Evolutionary conservation across 1,140 invertebrate species (phyloP).

Genomic region (Drosophila asahinai): DNA sequence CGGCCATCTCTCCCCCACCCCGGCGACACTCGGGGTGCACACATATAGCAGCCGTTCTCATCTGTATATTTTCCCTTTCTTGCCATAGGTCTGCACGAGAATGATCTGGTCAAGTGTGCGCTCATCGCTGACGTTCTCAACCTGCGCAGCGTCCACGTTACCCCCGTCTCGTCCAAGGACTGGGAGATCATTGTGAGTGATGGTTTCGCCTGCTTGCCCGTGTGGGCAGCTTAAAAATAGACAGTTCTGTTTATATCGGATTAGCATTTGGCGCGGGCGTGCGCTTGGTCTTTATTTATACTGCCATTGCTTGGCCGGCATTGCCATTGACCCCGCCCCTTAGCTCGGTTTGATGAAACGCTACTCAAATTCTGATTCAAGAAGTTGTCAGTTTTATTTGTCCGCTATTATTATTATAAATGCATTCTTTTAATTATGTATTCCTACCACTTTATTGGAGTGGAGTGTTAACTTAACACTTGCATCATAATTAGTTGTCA

Average conservation of each 20-base stretch:
- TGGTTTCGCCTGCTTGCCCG: conserved; percentile 35
- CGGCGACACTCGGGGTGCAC: conserved; percentile 2
- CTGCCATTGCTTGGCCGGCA: conserved; percentile 61
- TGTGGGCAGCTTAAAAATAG: conserved; percentile 60
- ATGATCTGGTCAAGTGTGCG: conserved; percentile 81
- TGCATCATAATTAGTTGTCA: background rate
- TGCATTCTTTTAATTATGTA: background rate
- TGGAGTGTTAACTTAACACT: background rate
- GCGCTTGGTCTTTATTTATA: conserved; percentile 65
- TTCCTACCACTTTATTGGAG: background rate
- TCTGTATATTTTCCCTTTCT: conserved; percentile 29
- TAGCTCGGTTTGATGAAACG: conserved; percentile 5
- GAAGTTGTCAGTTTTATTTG: background rate
- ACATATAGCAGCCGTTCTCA: background rate
- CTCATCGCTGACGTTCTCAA: conserved; percentile 79
- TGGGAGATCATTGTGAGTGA: conserved; percentile 85
- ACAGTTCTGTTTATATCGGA: conserved; percentile 65
- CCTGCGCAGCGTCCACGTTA: conserved; percentile 78
- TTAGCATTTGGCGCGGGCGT: conserved; percentile 77
- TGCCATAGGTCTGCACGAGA: conserved; percentile 77
- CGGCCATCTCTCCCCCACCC: conserved; percentile 16
- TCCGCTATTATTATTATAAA: background rate
- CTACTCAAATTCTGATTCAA: background rate
- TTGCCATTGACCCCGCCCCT: conserved; percentile 74
- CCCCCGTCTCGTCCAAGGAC: conserved; percentile 82